Percentiles rank a stretch among this genome's conserved stretches.
phyloP scores from a whole-genome alignment of 2,888 invertebrate species.

The Eupithecia centaureata region DNA sequence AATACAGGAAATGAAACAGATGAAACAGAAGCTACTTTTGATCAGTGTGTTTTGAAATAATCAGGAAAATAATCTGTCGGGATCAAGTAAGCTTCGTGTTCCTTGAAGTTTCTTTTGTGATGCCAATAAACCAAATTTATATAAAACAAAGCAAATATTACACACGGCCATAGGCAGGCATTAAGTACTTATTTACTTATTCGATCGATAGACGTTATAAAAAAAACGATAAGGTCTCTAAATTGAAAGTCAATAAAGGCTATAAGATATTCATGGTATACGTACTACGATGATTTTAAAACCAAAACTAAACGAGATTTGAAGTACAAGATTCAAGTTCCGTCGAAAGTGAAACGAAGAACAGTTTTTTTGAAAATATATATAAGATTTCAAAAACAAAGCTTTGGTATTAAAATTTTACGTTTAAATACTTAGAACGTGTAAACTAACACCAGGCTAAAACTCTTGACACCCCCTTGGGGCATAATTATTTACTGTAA shows the following conservation, averaged over 20 bases:
- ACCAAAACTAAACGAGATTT: not conserved
- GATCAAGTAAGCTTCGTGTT: constrained; percentile 27
- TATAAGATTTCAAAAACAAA: not conserved
- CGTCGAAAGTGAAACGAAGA: not conserved
- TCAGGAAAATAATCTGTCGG: constrained; percentile 31
- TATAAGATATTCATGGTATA: not conserved
- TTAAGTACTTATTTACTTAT: not conserved
- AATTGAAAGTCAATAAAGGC: not conserved
- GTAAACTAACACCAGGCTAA: constrained; percentile 17
- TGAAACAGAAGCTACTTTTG: constrained; percentile 38
- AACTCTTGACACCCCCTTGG: constrained; percentile 35
- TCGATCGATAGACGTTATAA: not conserved
- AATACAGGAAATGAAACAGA: constrained; percentile 39
- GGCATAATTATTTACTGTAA: constrained; percentile 67
- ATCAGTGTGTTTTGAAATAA: constrained; percentile 34
- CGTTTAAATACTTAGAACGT: constrained; percentile 17
- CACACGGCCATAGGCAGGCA: not conserved
- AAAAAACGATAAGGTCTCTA: not conserved
- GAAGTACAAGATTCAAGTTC: not conserved
- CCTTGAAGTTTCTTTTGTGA: constrained; percentile 21
- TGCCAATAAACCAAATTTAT: constrained; percentile 18
- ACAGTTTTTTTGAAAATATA: not conserved
- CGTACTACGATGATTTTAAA: not conserved
- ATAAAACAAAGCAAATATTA: not conserved
- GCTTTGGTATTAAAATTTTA: constrained; percentile 2